A percentile compares a stretch with the other conserved stretches of the same genome.
phyloP scores from a whole-genome alignment of 2,888 invertebrate species.

The Phalera bucephala region DNA sequence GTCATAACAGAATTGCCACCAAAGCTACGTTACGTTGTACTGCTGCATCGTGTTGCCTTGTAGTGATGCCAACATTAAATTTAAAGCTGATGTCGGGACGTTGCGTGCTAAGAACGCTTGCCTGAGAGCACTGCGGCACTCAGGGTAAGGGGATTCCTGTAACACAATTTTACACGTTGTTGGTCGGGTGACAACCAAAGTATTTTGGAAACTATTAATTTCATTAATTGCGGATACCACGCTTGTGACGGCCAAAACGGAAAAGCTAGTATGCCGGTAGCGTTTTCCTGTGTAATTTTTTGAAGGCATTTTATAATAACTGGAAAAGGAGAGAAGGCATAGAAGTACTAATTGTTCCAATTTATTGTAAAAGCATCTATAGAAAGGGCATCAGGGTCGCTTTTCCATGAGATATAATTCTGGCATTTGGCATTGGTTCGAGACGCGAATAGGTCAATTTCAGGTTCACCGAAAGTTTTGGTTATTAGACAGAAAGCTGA shows the following conservation, averaged over 20 bases:
- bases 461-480: background rate
- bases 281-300: slow-evolving; percentile 5
- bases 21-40: slow-evolving; percentile 2
- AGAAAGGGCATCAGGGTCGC: slow-evolving; percentile 3
- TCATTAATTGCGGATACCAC: slow-evolving; percentile 4
- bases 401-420: slow-evolving; percentile 3
- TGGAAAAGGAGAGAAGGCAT: slow-evolving; percentile 6
- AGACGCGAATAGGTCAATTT: slow-evolving; percentile 6
- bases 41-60: slow-evolving; percentile 2
- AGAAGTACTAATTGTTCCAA: slow-evolving; percentile 1
- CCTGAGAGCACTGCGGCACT: slow-evolving; percentile 7
- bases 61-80: slow-evolving; percentile 4
- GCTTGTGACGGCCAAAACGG: slow-evolving; percentile 7
- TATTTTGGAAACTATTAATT: slow-evolving; percentile 1
- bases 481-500: slow-evolving; percentile 1
- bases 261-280: slow-evolving; percentile 5
- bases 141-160: slow-evolving; percentile 10
- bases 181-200: slow-evolving; percentile 2
- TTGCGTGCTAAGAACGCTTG: slow-evolving; percentile 1
- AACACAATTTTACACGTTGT: slow-evolving; percentile 4
- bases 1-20: slow-evolving; percentile 4
- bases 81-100: background rate
- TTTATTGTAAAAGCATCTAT: slow-evolving; percentile 6
- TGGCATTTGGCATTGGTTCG: slow-evolving; percentile 9
- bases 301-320: slow-evolving; percentile 4